Percentiles rank a stretch among this genome's conserved stretches.
Evolutionary conservation across 1,140 invertebrate species (phyloP).

Genomic region (Chironomus tepperi): DNA sequence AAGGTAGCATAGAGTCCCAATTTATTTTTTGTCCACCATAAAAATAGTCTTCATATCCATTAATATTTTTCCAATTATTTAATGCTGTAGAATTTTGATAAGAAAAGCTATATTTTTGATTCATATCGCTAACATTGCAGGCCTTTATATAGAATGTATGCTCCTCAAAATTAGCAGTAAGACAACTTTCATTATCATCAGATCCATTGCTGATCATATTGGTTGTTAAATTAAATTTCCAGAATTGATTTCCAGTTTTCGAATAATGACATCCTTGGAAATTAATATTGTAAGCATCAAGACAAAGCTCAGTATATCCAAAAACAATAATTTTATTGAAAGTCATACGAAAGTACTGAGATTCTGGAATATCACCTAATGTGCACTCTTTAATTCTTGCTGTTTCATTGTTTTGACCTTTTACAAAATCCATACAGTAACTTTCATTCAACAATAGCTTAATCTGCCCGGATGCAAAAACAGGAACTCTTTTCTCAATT

Average conservation of each 20-base stretch:
- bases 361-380: slow-evolving; percentile 34
- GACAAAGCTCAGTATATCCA: slow-evolving; percentile 68
- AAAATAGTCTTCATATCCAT: background rate
- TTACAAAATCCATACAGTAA: slow-evolving; percentile 69
- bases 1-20: slow-evolving; percentile 32
- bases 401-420: slow-evolving; percentile 52
- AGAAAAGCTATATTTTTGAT: slow-evolving; percentile 74
- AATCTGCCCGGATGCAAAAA: slow-evolving; percentile 72
- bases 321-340: slow-evolving; percentile 89
- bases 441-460: slow-evolving; percentile 54
- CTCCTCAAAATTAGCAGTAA: slow-evolving; percentile 61
- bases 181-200: slow-evolving; percentile 53
- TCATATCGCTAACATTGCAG: slow-evolving; percentile 55
- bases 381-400: slow-evolving; percentile 53
- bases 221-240: slow-evolving; percentile 72
- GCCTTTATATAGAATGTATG: slow-evolving; percentile 62
- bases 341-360: slow-evolving; percentile 64
- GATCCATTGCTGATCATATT: slow-evolving; percentile 61
- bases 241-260: slow-evolving; percentile 85
- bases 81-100: slow-evolving; percentile 55
- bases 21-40: background rate
- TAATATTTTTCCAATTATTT: slow-evolving; percentile 15
- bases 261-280: slow-evolving; percentile 77
- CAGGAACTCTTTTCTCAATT: slow-evolving; percentile 57
- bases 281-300: slow-evolving; percentile 80